These are phyloP conservation scores for Meghimatium bilineatum DNA, from an alignment of 2,888 invertebrate genomes.

Conservation along the genomic window DNA sequence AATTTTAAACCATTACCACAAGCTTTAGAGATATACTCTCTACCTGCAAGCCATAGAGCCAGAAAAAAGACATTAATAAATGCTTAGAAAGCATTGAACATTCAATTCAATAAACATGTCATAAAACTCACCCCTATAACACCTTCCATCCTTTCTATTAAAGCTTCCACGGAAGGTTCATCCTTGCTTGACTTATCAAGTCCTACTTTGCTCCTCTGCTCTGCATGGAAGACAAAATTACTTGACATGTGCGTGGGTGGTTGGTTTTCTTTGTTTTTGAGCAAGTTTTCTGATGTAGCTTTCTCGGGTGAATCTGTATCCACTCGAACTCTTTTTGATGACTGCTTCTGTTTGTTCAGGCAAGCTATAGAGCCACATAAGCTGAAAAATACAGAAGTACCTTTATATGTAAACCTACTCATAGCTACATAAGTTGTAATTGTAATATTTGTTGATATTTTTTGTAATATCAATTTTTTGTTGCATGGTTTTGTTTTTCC, in stretches of 20 bases:
- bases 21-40: no score
- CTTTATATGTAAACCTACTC: not conserved
- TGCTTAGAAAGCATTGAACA: not conserved
- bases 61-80: not conserved
- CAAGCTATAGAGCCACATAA: conserved; percentile 39
- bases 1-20: no score
- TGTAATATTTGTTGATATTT: no score
- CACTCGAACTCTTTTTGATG: not conserved
- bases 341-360: conserved; percentile 38
- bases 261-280: conserved; percentile 38
- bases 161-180: conserved; percentile 61
- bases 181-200: conserved; percentile 13
- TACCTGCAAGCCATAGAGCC: not conserved
- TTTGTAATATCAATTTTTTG: no score
- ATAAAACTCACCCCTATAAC: conserved; percentile 65
- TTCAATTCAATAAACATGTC: not conserved
- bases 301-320: not conserved
- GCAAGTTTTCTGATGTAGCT: not conserved
- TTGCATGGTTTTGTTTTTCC: no score
- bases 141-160: conserved; percentile 71
- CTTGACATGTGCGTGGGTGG: not conserved
- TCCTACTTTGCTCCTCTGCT: not conserved
- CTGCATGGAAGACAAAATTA: not conserved
- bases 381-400: not conserved
- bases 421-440: not conserved